Conservation (phyloP, 2,888 invertebrate genomes). For the Teleogryllus oceanicus region DNA sequence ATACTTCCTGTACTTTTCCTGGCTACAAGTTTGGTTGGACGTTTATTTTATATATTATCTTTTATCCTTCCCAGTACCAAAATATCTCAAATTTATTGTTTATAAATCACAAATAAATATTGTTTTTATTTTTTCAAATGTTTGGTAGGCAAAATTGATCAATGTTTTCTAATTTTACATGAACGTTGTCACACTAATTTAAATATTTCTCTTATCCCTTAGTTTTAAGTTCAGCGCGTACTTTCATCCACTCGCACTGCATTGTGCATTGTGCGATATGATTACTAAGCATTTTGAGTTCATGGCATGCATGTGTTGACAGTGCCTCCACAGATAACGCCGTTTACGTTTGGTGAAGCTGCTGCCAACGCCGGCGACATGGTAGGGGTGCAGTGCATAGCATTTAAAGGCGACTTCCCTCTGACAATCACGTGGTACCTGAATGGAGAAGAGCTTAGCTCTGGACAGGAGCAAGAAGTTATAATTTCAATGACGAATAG, state of each 20-base stretch:
- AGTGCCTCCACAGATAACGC: constrained; percentile 54
- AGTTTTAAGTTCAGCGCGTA: neutral
- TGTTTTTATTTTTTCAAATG: no score
- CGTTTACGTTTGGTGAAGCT: constrained; percentile 43
- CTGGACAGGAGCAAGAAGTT: constrained; percentile 43
- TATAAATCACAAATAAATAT: no score
- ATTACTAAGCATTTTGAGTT: no score
- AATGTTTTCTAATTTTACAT: neutral
- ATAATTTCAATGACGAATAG: constrained; percentile 45
- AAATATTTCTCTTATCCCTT: no score
- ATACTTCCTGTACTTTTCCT: no score
- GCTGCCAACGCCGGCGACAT: constrained; percentile 42
- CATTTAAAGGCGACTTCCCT: constrained; percentile 45
- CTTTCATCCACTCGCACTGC: neutral
- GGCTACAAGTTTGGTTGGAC: no score
- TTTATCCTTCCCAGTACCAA: no score
- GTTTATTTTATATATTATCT: no score
- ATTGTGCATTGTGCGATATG: no score
- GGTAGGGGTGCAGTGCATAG: constrained; percentile 44
- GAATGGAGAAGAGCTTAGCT: constrained; percentile 41
- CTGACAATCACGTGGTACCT: constrained; percentile 41
- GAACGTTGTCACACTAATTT: no score
- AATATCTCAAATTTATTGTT: no score
- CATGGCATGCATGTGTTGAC: constrained; percentile 38
- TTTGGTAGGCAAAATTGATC: no score